Evolutionary conservation across 1,140 invertebrate species (phyloP), one percentile per base, ranked within the genome.

Genomic region (Drosophila murphyi): DNA sequence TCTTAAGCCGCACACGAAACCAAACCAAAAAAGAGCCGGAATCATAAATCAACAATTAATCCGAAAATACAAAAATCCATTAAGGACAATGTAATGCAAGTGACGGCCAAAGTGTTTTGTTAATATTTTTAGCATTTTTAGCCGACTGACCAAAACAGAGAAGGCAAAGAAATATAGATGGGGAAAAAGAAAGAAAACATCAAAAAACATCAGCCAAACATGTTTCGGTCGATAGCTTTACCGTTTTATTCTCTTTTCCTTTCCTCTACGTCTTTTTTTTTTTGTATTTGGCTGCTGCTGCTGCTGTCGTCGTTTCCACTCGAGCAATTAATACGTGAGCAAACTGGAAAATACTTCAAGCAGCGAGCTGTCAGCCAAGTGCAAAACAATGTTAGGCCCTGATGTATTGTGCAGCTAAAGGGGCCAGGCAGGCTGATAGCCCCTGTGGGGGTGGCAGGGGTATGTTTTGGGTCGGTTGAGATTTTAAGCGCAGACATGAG

Each of bases 261-360:
- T 41, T 20, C 63, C 35, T 61, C 67, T 20, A 20, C 20, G 20
- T 20, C 1, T 20, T 20, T 34, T 45, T 39, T 51, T 35, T 78
- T 7, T 48, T 54, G 3, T 57, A 51, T 77, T 64, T 60, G 67
- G 78, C 63, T 61, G 69, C 72, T 83, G 76, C 59, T 61, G 65
- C 57, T 76, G 72, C 41, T 65, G 70, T 76, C 74, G 81, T 80
- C 81, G 81, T 76, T 85, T 85, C 81, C 76, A 86, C 82, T 87
- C 87, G 80, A 83, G 83, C 83, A 87, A 87, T 87, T 87, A 87
- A 87, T 87, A 87, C 83, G 83, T 87, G 83, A 87, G 83, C 70
- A 87, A 87, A 87, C 83, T 87, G 83, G 78, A 89, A 88, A 87
- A 87, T 80, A 77, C 82, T 71, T 67, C 57, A 72, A 56, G 70